Percentiles rank a stretch among this genome's conserved stretches.
Conservation (phyloP, 2,113 vertebrate species). For the Salvelinus sp. region DNA sequence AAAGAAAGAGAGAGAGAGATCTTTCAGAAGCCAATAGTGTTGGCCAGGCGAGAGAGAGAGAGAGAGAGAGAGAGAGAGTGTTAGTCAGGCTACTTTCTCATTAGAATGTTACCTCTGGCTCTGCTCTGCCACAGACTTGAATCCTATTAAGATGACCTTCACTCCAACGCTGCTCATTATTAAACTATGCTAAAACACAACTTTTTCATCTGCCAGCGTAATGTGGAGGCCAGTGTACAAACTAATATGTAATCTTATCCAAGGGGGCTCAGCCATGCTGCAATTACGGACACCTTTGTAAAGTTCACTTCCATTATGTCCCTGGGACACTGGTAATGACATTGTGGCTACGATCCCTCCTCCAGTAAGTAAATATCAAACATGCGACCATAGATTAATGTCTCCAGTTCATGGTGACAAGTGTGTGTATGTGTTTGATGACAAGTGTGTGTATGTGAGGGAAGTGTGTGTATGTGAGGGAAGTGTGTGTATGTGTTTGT, state of each 20-base stretch:
- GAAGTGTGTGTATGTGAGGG: background rate
- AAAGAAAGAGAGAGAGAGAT: too few relatives aligned
- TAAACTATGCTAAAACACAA: conserved; percentile 69
- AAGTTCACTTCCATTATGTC: conserved; percentile 80
- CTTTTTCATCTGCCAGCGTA: conserved; percentile 70
- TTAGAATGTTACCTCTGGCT: conserved; percentile 76
- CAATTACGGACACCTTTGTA: conserved; percentile 77
- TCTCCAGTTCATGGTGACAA: conserved; percentile 61
- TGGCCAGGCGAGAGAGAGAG: too few relatives aligned
- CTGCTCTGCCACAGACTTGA: conserved; percentile 63
- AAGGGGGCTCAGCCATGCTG: conserved; percentile 49
- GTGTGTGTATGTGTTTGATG: conserved; percentile 36
- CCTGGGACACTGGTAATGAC: conserved; percentile 72
- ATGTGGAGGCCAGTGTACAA: conserved; percentile 71
- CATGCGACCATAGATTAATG: conserved; percentile 67
- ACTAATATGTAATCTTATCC: conserved; percentile 73
- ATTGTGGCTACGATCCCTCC: conserved; percentile 65
- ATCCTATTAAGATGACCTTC: conserved; percentile 79
- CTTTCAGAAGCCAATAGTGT: too few relatives aligned
- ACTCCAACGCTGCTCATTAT: conserved; percentile 69
- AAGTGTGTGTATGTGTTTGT: conserved; percentile 38
- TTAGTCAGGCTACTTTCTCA: conserved; percentile 55
- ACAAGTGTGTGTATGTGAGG: background rate
- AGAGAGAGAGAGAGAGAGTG: too few relatives aligned
- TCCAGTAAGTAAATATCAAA: conserved; percentile 74